Conservation (phyloP, 2,113 vertebrate species). For the Seriola rivoliana region DNA sequence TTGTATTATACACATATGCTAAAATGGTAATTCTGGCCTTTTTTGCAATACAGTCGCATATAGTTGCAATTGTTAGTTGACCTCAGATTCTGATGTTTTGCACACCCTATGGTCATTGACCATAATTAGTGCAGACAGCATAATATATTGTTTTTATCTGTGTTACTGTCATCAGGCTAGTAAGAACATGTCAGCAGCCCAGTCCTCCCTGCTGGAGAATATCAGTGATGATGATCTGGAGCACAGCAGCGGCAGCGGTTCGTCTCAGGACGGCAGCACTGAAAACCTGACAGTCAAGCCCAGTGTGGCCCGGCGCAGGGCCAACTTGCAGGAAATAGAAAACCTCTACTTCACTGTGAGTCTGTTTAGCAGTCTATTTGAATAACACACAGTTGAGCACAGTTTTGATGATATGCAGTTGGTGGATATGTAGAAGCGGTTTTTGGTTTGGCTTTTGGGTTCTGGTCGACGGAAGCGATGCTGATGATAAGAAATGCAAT, state of each 20-base stretch:
- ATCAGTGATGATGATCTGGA: slow-evolving; percentile 85
- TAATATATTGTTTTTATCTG: not conserved
- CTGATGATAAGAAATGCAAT: not conserved
- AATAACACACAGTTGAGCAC: not conserved
- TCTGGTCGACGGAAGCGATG: not conserved
- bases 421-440: not conserved
- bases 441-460: not conserved
- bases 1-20: not conserved
- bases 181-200: slow-evolving; percentile 81
- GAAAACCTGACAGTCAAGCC: slow-evolving; percentile 76
- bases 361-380: not conserved
- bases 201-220: slow-evolving; percentile 82
- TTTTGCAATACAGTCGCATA: not conserved
- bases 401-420: no score
- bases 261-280: slow-evolving; percentile 78
- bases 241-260: slow-evolving; percentile 58
- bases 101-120: not conserved
- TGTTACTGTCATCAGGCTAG: slow-evolving; percentile 76
- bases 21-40: not conserved
- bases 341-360: slow-evolving; percentile 86
- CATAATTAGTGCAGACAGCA: not conserved
- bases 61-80: no score
- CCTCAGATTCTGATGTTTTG: not conserved
- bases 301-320: slow-evolving; percentile 80
- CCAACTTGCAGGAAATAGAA: slow-evolving; percentile 88